Conservation (phyloP, 2,797 vertebrate genomes). For the Muscicapa striata region DNA sequence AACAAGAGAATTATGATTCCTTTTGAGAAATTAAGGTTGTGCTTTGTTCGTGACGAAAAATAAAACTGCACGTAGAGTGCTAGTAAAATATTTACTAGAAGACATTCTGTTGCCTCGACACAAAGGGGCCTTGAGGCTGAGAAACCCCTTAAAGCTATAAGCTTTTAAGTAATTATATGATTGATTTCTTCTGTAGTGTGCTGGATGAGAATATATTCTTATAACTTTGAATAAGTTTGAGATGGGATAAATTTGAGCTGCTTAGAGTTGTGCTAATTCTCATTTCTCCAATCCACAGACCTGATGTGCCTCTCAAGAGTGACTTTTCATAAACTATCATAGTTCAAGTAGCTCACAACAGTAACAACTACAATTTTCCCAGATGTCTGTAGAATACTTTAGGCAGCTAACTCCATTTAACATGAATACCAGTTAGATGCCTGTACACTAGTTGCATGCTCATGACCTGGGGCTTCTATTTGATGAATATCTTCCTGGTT, state of each 20-base stretch:
- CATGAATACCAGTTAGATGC: background rate
- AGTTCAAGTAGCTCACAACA: background rate
- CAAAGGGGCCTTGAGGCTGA: constrained; percentile 12
- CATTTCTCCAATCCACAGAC: background rate
- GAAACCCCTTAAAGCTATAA: constrained; percentile 19
- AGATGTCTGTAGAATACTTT: background rate
- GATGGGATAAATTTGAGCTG: background rate
- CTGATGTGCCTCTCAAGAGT: background rate
- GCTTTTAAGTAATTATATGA: constrained; percentile 23
- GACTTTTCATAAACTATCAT: background rate
- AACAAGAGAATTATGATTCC: constrained; percentile 65
- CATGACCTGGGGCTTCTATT: background rate
- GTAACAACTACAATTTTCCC: background rate
- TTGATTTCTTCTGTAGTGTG: background rate
- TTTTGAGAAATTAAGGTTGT: constrained; percentile 47
- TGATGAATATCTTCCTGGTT: background rate
- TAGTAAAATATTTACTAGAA: constrained; percentile 51
- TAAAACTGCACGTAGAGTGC: background rate
- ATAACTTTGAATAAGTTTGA: constrained; percentile 19
- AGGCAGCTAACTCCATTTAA: background rate
- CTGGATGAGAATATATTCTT: background rate
- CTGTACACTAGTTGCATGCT: background rate
- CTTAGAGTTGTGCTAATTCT: background rate
- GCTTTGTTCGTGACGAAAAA: constrained; percentile 48
- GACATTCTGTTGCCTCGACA: background rate